These are phyloP conservation scores for Hiodon alosoides DNA, from an alignment of 2,113 vertebrate genomes.

Conservation along the genomic window DNA sequence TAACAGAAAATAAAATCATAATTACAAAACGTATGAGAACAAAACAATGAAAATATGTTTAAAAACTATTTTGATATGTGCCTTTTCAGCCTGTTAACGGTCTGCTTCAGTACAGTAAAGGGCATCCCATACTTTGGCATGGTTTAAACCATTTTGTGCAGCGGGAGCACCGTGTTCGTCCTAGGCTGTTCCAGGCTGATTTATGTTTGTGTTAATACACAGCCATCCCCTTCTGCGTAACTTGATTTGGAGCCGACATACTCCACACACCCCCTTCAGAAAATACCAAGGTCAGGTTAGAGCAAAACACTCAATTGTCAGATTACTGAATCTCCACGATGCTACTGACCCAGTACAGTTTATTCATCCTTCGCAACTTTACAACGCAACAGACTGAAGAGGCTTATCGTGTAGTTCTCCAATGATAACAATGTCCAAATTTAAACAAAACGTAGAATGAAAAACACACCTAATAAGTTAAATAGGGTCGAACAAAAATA, in stretches of 20 bases:
- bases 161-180: not conserved
- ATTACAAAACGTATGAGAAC: constrained; percentile 3
- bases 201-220: too few species aligned
- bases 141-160: not conserved
- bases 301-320: constrained; percentile 32
- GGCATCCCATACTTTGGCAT: not conserved
- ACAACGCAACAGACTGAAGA: not conserved
- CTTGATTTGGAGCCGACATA: too few species aligned
- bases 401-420: not conserved
- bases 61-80: constrained; percentile 14
- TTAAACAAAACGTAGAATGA: constrained; percentile 3
- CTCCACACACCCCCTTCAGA: not conserved
- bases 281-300: constrained; percentile 37
- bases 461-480: constrained; percentile 2
- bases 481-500: constrained; percentile 9
- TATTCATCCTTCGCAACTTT: constrained; percentile 17
- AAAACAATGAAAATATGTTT: not conserved
- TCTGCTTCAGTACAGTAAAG: not conserved
- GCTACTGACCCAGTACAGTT: constrained; percentile 42
- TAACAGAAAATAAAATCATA: constrained; percentile 18
- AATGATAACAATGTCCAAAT: not conserved
- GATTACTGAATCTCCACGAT: constrained; percentile 38
- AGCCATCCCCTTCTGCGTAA: too few species aligned
- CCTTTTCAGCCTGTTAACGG: constrained; percentile 70
- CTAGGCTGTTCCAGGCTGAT: too few species aligned